Evolutionary conservation across 2,797 vertebrate genomes (phyloP).

Genomic region (Sebastes kiyomatsui): DNA sequence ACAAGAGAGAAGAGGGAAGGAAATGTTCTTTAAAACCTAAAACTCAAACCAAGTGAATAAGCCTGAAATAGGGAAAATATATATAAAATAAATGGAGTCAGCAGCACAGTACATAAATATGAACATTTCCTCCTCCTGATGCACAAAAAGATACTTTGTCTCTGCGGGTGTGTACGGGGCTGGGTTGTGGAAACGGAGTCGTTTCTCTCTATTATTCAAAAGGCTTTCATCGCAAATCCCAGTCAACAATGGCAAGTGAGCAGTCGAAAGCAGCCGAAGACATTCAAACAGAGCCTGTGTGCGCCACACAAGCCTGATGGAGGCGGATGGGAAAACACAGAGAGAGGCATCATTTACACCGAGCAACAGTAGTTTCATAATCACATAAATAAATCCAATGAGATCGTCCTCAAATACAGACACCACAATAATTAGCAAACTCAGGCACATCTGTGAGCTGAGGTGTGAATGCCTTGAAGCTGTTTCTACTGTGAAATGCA

Average conservation of each 20-base stretch:
- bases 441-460: slow-evolving; percentile 52
- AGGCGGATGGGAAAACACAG: slow-evolving; percentile 23
- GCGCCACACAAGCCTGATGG: slow-evolving; percentile 13
- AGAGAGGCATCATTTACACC: slow-evolving; percentile 17
- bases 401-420: slow-evolving; percentile 57
- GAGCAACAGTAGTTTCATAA: slow-evolving; percentile 26
- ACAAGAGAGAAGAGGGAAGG: not conserved
- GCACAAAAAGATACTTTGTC: slow-evolving; percentile 46
- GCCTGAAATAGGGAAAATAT: slow-evolving; percentile 22
- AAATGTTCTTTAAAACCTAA: not conserved
- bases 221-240: slow-evolving; percentile 53
- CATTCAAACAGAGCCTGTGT: slow-evolving; percentile 33
- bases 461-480: slow-evolving; percentile 61
- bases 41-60: slow-evolving; percentile 19
- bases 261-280: slow-evolving; percentile 36
- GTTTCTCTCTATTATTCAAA: slow-evolving; percentile 60
- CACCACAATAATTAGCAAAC: slow-evolving; percentile 64
- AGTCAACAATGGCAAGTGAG: slow-evolving; percentile 65
- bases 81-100: slow-evolving; percentile 28
- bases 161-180: slow-evolving; percentile 32
- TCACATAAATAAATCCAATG: slow-evolving; percentile 56
- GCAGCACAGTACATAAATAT: slow-evolving; percentile 24
- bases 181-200: slow-evolving; percentile 28
- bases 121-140: slow-evolving; percentile 22
- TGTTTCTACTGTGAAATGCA: slow-evolving; percentile 46